Conservation (phyloP, 2,888 invertebrate genomes). For the Lepidochrysops patricia region DNA sequence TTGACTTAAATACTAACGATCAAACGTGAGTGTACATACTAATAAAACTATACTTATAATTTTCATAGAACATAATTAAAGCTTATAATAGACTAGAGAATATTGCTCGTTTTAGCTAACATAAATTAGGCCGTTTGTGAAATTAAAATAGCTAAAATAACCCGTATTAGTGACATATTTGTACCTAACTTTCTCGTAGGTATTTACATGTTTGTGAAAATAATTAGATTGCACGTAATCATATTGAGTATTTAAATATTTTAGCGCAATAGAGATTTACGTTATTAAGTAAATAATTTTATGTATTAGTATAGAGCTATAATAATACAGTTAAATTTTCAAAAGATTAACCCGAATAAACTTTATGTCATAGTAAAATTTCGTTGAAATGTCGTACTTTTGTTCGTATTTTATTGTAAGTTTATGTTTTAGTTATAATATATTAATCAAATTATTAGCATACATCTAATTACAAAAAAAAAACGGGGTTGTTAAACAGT, state of each 20-base stretch:
- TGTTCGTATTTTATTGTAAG: not conserved
- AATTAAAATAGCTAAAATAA: not conserved
- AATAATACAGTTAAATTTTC: slow-evolving; percentile 1
- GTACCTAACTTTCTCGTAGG: not conserved
- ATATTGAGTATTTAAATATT: not conserved
- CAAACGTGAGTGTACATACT: not conserved
- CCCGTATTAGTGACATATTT: not conserved
- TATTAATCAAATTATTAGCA: not conserved
- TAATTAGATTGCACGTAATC: not conserved
- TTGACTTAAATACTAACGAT: slow-evolving; percentile 7
- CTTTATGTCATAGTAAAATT: slow-evolving; percentile 1
- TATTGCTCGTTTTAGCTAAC: not conserved
- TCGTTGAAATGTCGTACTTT: slow-evolving; percentile 10
- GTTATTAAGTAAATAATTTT: slow-evolving; percentile 6
- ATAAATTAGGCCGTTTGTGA: not conserved
- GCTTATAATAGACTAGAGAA: slow-evolving; percentile 6
- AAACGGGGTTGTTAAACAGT: not conserved
- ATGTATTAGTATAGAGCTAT: not conserved
- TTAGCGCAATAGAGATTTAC: not conserved
- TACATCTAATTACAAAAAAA: not conserved
- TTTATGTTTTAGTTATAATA: not conserved
- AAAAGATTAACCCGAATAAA: slow-evolving; percentile 12
- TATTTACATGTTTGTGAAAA: not conserved
- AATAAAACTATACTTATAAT: slow-evolving; percentile 6
- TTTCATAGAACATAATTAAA: slow-evolving; percentile 4